Percentiles rank a stretch among this genome's conserved stretches.
These are phyloP conservation scores for Caiman crocodilus DNA, from an alignment of 2,797 vertebrate genomes.

Conservation along the genomic window DNA sequence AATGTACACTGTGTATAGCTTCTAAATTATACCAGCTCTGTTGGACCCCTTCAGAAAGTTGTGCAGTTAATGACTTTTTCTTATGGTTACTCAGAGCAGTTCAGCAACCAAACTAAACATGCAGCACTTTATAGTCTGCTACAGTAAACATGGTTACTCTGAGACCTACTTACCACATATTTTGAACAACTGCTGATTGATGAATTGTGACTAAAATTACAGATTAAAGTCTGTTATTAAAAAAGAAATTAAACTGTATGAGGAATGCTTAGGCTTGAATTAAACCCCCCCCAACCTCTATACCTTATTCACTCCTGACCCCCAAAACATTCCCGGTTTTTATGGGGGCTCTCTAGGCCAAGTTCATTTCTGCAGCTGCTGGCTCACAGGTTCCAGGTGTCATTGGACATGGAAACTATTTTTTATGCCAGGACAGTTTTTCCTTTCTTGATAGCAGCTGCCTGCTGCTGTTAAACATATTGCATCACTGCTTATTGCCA, in stretches of 20 bases:
- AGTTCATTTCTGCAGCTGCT: conserved; percentile 27
- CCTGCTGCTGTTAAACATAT: conserved; percentile 35
- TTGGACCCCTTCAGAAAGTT: not conserved
- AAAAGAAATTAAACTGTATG: not conserved
- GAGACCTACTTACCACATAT: not conserved
- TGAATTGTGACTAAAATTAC: conserved; percentile 4
- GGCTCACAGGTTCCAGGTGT: not conserved
- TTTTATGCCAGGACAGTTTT: conserved; percentile 50
- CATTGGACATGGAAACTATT: conserved; percentile 42
- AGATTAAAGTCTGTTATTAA: not conserved
- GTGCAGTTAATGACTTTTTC: not conserved
- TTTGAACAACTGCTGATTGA: conserved; percentile 28
- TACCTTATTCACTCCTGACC: not conserved
- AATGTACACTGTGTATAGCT: not conserved
- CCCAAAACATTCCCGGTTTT: conserved; percentile 2
- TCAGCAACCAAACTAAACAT: conserved; percentile 10
- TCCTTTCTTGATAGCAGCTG: conserved; percentile 37
- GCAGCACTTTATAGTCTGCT: not conserved
- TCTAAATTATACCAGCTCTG: not conserved
- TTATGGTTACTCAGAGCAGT: not conserved
- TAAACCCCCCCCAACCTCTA: not conserved
- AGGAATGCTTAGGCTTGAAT: not conserved
- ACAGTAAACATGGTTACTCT: not conserved
- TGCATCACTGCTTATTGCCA: conserved; percentile 61
- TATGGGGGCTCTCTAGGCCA: conserved; percentile 7